A percentile compares a stretch with the other conserved stretches of the same genome.
Conservation (phyloP, 2,113 vertebrate genomes). For the Crotophaga sulcirostris region DNA sequence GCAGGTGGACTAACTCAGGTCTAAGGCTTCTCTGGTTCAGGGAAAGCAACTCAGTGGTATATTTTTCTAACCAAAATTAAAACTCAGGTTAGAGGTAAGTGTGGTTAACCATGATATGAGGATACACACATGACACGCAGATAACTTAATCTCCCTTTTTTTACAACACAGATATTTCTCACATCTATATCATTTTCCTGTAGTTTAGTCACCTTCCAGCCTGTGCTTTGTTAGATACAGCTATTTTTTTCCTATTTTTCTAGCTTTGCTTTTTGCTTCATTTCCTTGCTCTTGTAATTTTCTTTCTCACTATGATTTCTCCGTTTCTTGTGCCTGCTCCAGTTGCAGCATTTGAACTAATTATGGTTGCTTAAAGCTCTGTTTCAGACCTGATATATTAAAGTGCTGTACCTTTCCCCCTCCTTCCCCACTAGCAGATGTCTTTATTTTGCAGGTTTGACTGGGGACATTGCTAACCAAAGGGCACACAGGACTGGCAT, state of each 20-base stretch:
- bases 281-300: neutral
- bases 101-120: neutral
- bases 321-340: neutral
- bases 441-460: neutral
- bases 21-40: neutral
- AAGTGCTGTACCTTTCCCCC: neutral
- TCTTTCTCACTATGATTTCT: neutral
- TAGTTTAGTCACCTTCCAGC: neutral
- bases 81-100: neutral
- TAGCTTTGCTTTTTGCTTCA: neutral
- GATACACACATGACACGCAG: neutral
- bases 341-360: neutral
- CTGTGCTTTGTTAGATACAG: neutral
- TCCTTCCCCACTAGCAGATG: neutral
- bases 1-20: neutral
- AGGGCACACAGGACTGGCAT: neutral
- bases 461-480: neutral
- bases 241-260: neutral
- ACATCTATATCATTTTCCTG: accelerated
- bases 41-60: neutral
- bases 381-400: neutral
- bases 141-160: neutral
- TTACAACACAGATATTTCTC: neutral
- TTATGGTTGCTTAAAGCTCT: neutral
- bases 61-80: neutral